phyloP scores from a whole-genome alignment of 2,797 vertebrate species.

The Ceryle rudis region DNA sequence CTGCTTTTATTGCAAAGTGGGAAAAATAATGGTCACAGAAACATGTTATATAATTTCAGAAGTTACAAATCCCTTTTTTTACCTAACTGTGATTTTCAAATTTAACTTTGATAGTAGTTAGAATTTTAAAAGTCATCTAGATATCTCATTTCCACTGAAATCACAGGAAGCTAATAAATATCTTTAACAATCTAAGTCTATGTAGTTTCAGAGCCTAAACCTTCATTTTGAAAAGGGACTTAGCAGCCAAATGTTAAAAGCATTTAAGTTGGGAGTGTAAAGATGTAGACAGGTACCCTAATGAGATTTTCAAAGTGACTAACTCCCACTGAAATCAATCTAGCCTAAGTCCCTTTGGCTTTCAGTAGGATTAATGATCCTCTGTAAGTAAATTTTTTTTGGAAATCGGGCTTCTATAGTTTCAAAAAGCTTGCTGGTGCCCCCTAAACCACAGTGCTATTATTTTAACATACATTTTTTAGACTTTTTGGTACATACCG shows the following conservation, averaged over 20 bases:
- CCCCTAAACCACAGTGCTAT: neutral
- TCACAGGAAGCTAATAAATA: constrained; percentile 5
- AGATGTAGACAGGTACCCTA: constrained; percentile 33
- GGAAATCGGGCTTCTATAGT: neutral
- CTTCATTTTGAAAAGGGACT: constrained; percentile 1
- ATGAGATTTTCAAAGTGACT: constrained; percentile 57
- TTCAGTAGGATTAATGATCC: constrained; percentile 17
- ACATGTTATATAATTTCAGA: neutral
- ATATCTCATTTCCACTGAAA: constrained; percentile 3
- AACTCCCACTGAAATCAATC: constrained; percentile 34
- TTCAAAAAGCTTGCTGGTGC: neutral
- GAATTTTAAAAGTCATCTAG: neutral
- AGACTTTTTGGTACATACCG: neutral
- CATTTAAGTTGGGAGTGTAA: constrained; percentile 1
- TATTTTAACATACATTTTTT: neutral
- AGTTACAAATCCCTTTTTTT: neutral
- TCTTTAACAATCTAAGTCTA: neutral
- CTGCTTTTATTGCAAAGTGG: neutral
- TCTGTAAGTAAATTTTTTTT: neutral
- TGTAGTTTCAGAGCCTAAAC: neutral
- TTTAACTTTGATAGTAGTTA: neutral
- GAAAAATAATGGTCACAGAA: neutral
- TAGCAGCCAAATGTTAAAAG: constrained; percentile 5
- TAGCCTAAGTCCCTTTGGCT: neutral
- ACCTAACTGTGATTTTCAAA: neutral